These are phyloP conservation scores for Platycnemis pennipes DNA, from an alignment of 2,888 invertebrate species.

Conservation along the genomic window DNA sequence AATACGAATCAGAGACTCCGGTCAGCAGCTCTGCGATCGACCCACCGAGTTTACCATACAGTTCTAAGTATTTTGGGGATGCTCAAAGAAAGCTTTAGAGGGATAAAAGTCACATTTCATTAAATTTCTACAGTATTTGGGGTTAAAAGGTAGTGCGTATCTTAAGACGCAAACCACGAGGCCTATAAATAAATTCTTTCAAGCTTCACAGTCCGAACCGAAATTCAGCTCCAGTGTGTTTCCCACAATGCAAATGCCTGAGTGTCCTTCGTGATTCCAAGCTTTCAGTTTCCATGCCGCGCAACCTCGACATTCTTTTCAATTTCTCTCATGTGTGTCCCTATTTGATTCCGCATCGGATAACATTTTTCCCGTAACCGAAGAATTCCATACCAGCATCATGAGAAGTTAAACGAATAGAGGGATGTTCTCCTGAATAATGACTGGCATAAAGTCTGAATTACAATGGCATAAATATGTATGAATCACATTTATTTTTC, in stretches of 20 bases:
- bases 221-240: background rate
- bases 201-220: background rate
- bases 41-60: too few species aligned
- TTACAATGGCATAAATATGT: background rate
- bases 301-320: slow-evolving; percentile 57
- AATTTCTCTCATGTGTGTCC: background rate
- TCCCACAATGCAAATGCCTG: background rate
- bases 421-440: background rate
- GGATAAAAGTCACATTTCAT: too few species aligned
- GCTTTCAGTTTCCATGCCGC: background rate
- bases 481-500: background rate
- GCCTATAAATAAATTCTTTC: background rate
- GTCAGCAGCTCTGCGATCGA: too few species aligned
- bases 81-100: too few species aligned
- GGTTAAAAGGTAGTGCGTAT: too few species aligned
- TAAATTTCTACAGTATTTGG: too few species aligned
- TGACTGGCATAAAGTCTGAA: background rate
- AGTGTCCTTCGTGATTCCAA: slow-evolving; percentile 17
- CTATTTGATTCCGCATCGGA: background rate
- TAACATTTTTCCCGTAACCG: background rate
- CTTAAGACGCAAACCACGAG: background rate
- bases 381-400: background rate
- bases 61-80: too few species aligned
- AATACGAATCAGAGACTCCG: too few species aligned
- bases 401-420: background rate